Base-by-base conservation (phyloP, 1,140 invertebrate species). In the Bombus superbus region DNA sequence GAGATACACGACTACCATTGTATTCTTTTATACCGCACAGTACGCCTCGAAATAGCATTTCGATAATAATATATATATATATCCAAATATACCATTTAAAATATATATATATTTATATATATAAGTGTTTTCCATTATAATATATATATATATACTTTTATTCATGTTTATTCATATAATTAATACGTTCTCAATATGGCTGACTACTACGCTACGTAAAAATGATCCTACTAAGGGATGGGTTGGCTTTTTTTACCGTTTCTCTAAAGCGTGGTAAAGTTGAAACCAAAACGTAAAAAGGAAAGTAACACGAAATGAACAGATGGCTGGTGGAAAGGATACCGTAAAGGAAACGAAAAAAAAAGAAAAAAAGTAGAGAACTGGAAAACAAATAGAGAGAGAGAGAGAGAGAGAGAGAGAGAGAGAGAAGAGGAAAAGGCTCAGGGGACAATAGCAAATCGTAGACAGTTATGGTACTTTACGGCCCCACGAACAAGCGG, bases 171-270 rank as follows among this genome's bases (percentile, higher is more conserved):
- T 89, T 73, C 81, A 89, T 91, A 92, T 88, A 92, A 93, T 94
- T 94, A 93, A 92, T 93, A 94, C 90, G 92, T 89, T 93, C 84
- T 94, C 89, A 90, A 92, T 94, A 94, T 92, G 92, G 92, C 92
- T 94, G 93, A 93, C 93, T 94, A 94, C 92, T 93, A 94, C 44
- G 44, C 88, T 92, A 93, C 85, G 93, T 94, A 94, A 91, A 93
- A 93, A 92, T 94, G 92, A 92, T 92, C 89, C 91, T 94, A 94
- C 90, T 87, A 88, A 71, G 35, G 44, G 35, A 38, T 22, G 57
- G 28, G 9, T 15, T 13, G 75, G 38, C 28, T 75, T 92, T 90
- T 92, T 92, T 91, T 92, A 92, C 75, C 86, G 75, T 81, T 92
- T 91, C 86, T 89, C 86, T 89, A 83, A 66, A 85, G 57, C 76